These are phyloP conservation scores for Andrena fulva DNA, from an alignment of 2,888 invertebrate species.

Conservation along the genomic window DNA sequence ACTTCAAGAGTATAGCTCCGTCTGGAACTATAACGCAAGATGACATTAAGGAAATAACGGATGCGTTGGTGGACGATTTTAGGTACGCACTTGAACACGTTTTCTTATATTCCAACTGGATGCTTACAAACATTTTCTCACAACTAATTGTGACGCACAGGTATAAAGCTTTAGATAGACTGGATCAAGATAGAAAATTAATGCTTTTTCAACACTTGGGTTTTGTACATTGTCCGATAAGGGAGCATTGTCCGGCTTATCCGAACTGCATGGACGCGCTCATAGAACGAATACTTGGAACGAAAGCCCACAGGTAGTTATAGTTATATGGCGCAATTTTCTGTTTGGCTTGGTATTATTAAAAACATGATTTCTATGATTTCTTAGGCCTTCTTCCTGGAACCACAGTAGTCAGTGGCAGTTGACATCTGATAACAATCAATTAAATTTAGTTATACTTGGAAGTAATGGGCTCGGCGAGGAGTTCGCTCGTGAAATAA, in stretches of 20 bases:
- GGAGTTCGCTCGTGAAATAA: conserved; percentile 93
- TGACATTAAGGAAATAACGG: conserved; percentile 96
- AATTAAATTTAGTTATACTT: conserved; percentile 94
- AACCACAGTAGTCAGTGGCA: conserved; percentile 89
- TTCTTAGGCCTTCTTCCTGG: conserved; percentile 87
- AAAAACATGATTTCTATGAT: background rate
- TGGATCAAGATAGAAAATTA: conserved; percentile 97
- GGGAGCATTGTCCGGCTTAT: conserved; percentile 97
- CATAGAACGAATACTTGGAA: conserved; percentile 90
- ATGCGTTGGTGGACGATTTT: conserved; percentile 95
- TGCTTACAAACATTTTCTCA: background rate
- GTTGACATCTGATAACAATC: conserved; percentile 89
- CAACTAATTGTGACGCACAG: conserved; percentile 84
- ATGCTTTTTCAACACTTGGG: conserved; percentile 98
- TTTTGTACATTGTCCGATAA: conserved; percentile 97
- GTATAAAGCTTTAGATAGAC: conserved; percentile 96
- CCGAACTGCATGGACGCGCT: conserved; percentile 93
- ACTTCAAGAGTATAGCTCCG: conserved; percentile 95
- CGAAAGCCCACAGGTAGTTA: conserved; percentile 88
- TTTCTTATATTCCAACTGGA: background rate
- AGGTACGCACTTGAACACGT: conserved; percentile 86
- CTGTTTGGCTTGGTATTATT: background rate
- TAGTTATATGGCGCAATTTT: conserved; percentile 31
- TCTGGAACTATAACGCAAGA: conserved; percentile 96
- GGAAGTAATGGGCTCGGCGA: conserved; percentile 95